Percentiles rank a stretch among this genome's conserved stretches.
phyloP scores from a whole-genome alignment of 2,888 invertebrate genomes.

The Sipunculus nudus region DNA sequence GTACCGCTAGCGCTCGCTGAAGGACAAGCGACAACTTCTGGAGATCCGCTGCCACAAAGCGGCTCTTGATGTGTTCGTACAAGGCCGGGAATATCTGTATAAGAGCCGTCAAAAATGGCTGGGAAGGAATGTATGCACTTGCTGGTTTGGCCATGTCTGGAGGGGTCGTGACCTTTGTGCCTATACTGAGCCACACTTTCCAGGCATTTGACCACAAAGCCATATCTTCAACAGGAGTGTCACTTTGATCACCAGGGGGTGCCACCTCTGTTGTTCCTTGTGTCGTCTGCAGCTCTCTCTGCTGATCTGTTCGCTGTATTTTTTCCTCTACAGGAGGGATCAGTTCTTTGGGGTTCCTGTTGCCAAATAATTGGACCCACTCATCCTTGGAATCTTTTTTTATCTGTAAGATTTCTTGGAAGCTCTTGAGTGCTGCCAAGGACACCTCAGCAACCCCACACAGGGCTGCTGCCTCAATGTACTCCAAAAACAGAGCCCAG shows the following conservation, averaged over 20 bases:
- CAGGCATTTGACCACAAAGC: constrained; percentile 64
- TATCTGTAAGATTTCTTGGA: constrained; percentile 86
- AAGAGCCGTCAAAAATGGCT: constrained; percentile 91
- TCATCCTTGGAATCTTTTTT: constrained; percentile 44
- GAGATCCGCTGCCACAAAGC: constrained; percentile 75
- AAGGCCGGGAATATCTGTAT: constrained; percentile 96
- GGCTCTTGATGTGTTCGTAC: constrained; percentile 85
- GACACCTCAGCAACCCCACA: constrained; percentile 92
- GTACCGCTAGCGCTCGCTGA: constrained; percentile 81
- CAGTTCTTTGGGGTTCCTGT: constrained; percentile 19
- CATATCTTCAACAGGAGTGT: constrained; percentile 43
- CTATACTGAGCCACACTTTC: constrained; percentile 82
- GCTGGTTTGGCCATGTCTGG: constrained; percentile 63
- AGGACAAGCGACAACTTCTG: constrained; percentile 81
- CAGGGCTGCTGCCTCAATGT: constrained; percentile 78
- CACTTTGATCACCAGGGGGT: too few relatives aligned
- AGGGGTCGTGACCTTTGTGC: constrained; percentile 78
- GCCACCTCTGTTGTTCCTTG: too few relatives aligned
- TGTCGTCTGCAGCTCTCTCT: background rate
- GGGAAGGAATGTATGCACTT: constrained; percentile 88
- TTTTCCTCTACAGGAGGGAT: constrained; percentile 48
- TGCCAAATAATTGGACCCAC: constrained; percentile 26
- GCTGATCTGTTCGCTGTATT: constrained; percentile 48
- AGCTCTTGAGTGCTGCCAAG: constrained; percentile 92
- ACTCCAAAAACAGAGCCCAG: constrained; percentile 92